Conservation (phyloP, 1,140 invertebrate genomes). For the Nephila pilipes region DNA sequence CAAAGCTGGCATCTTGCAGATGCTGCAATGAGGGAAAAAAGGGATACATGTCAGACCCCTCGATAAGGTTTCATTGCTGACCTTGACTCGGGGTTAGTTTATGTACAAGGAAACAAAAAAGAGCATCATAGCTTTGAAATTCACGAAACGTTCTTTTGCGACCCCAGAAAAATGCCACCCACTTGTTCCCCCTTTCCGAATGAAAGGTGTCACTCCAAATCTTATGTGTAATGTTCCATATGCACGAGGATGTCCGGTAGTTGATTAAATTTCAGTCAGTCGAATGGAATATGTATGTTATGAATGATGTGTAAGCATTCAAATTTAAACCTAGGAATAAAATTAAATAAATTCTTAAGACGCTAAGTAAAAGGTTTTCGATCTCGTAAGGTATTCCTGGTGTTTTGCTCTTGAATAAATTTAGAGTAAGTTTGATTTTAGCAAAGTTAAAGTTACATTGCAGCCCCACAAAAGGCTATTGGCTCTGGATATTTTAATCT, state of each 20-base stretch:
- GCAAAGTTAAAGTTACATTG: too few relatives aligned
- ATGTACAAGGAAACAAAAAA: not conserved
- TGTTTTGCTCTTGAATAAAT: too few relatives aligned
- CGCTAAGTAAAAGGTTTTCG: too few relatives aligned
- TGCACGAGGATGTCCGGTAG: not conserved
- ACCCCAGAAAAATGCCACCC: not conserved
- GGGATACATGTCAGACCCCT: conserved; percentile 31
- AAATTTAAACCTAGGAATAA: too few relatives aligned
- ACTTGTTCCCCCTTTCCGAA: not conserved
- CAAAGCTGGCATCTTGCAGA: conserved; percentile 71
- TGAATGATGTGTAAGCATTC: too few relatives aligned
- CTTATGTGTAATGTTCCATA: not conserved
- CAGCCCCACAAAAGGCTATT: too few relatives aligned
- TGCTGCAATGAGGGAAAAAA: conserved; percentile 33
- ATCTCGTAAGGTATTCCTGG: too few relatives aligned
- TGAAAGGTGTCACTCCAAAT: conserved; percentile 16
- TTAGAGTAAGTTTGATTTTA: too few relatives aligned
- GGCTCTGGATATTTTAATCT: too few relatives aligned
- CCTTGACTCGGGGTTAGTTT: conserved; percentile 53
- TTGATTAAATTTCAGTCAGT: not conserved
- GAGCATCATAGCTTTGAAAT: conserved; percentile 6
- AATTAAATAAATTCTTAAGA: too few relatives aligned
- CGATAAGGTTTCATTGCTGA: conserved; percentile 65
- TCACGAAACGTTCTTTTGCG: not conserved
- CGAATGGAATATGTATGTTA: too few relatives aligned